phyloP scores from a whole-genome alignment of 2,888 invertebrate species.

The Pyrrhia umbra region DNA sequence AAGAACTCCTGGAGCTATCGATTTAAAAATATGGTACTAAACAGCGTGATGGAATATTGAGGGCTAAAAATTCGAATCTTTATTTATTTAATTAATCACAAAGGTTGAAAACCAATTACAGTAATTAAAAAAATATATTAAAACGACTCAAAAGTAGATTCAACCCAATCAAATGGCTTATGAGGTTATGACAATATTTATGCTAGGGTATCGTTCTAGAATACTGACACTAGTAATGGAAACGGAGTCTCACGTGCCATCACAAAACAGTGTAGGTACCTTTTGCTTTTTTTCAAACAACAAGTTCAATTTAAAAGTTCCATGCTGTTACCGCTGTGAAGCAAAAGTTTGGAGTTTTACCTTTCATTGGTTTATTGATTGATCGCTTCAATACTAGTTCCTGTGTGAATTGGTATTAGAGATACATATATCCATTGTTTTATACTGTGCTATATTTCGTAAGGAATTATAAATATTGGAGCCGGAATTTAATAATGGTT shows the following conservation, averaged over 20 bases:
- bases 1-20: no score
- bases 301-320: constrained; percentile 56
- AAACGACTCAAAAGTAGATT: no score
- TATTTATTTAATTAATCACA: no score
- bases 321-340: constrained; percentile 10
- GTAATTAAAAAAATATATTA: no score
- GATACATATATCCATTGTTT: constrained; percentile 11
- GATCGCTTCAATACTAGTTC: constrained; percentile 19
- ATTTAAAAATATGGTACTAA: no score
- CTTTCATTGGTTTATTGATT: constrained; percentile 46
- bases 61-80: no score
- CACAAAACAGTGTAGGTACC: constrained; percentile 16
- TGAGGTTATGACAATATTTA: no score
- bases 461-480: neutral
- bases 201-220: no score
- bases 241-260: constrained; percentile 7
- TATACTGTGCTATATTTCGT: neutral
- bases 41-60: no score
- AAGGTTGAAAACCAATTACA: no score
- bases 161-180: no score
- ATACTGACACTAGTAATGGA: no score
- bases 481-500: neutral
- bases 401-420: constrained; percentile 25
- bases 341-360: constrained; percentile 41
- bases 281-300: constrained; percentile 48